These are phyloP conservation scores for Pyrgus malvae DNA, from an alignment of 2,888 invertebrate genomes.

Conservation along the genomic window DNA sequence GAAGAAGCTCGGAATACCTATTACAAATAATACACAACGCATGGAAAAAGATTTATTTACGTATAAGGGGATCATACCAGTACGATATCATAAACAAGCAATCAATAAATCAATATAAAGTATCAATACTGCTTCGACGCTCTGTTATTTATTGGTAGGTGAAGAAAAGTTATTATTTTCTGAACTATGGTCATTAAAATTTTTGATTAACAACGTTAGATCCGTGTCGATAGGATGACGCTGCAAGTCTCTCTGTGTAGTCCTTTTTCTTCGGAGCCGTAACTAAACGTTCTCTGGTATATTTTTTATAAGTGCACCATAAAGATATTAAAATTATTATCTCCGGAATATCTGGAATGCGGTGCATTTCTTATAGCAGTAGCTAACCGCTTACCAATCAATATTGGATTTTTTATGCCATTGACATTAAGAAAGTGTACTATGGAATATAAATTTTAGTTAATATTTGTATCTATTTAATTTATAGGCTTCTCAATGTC, in stretches of 20 bases:
- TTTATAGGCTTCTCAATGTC: too few species aligned
- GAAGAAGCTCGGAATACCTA: too few species aligned
- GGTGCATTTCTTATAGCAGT: conserved; percentile 36
- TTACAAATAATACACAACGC: too few species aligned
- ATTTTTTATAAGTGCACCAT: conserved; percentile 53
- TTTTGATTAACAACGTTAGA: conserved; percentile 80
- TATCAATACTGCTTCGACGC: conserved; percentile 49
- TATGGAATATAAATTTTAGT: background rate
- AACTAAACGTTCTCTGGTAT: conserved; percentile 68
- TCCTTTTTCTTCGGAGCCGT: conserved; percentile 71
- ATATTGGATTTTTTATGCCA: conserved; percentile 22
- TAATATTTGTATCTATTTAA: too few species aligned
- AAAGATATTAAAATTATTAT: conserved; percentile 70
- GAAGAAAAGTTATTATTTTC: conserved; percentile 79
- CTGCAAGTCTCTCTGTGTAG: conserved; percentile 62
- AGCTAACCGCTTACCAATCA: conserved; percentile 23
- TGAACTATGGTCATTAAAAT: conserved; percentile 81
- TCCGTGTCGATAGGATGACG: conserved; percentile 79
- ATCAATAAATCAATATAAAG: conserved; percentile 35
- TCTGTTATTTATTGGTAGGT: conserved; percentile 51
- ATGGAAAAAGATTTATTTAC: too few species aligned
- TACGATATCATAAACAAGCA: background rate
- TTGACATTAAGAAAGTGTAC: conserved; percentile 5
- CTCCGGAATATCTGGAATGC: conserved; percentile 58
- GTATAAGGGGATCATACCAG: too few species aligned